Evolutionary conservation across 2,113 vertebrate species (phyloP), one percentile per base, ranked within the genome.

Genomic region (Otis tarda): DNA sequence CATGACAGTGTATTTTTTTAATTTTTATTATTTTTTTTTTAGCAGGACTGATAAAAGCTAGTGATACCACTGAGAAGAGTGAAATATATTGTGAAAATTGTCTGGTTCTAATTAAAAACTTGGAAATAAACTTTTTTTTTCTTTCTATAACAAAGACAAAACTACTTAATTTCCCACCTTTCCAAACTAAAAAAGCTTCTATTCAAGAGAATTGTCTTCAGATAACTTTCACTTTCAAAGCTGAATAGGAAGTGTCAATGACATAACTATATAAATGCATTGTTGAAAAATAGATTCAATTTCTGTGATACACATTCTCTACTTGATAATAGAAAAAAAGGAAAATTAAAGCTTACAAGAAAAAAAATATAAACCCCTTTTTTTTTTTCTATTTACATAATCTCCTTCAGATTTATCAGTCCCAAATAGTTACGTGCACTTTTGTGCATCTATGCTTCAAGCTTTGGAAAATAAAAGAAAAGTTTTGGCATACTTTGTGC

Each of bases 181-280:
- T 3, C 2, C 8, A 86, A 65, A 95, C 65, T 41, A 94, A 73
- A 93, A 94, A 86, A 87, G 22, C 3, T 64, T 94, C 69, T 56
- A 70, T 91, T 93, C 57, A 82, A 92, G 87, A 89, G 37, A 94
- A 90, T 90, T 57, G 3, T 81, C 56, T 90, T 83, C 45, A 89
- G 47, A 56, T 76, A 95, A 89, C 28, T 43, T 91, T 49, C 43
- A 65, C 45, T 94, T 96, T 96, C 53, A 87, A 95, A 93, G 33
- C 41, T 87, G 47, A 96, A 94, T 60, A 93, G n/a, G 73, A 94
- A 89, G 25, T 92, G 65, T 94, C 95, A 96, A 14, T 75, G 74
- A 94, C 53, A 73, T 65, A 93, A 89, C n/a, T 81, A 17, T n/a
- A 94, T 71, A 95, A 95, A 95, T 89, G 33, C 15, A 63, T 21